Percentiles rank a stretch among this genome's conserved stretches.
phyloP scores from a whole-genome alignment of 1,140 invertebrate species.

The Penaeus japonicus region DNA sequence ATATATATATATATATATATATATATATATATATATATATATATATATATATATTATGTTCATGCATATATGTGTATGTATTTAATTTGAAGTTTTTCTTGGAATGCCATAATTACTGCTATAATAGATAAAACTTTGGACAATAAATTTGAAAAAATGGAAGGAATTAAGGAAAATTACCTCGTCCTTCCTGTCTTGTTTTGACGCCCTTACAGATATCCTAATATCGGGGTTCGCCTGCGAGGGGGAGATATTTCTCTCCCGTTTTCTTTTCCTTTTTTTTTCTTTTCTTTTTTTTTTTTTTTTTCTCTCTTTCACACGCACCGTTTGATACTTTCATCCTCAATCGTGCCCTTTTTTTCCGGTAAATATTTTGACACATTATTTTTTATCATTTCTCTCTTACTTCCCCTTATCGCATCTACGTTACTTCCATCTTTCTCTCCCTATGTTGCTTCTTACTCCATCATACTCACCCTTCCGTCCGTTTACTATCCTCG shows the following conservation, averaged over 20 bases:
- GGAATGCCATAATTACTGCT: neutral
- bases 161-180: no score
- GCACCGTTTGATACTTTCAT: no score
- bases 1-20: neutral
- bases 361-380: neutral
- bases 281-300: no score
- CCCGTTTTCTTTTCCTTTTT: no score
- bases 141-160: neutral
- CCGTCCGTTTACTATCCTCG: no score
- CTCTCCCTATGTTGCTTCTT: neutral
- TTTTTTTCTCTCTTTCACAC: no score
- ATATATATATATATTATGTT: neutral
- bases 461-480: no score
- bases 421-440: neutral
- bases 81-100: neutral
- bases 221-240: no score
- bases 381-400: neutral
- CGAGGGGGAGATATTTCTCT: no score
- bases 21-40: slow-evolving; percentile 6
- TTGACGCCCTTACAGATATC: no score
- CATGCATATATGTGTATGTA: neutral
- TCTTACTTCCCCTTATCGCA: neutral
- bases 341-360: neutral
- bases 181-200: no score
- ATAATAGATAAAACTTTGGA: neutral